Evolutionary conservation across 2,113 vertebrate genomes (phyloP), one percentile per base, ranked within the genome.

Genomic region (Choloepus hoffmanni): DNA sequence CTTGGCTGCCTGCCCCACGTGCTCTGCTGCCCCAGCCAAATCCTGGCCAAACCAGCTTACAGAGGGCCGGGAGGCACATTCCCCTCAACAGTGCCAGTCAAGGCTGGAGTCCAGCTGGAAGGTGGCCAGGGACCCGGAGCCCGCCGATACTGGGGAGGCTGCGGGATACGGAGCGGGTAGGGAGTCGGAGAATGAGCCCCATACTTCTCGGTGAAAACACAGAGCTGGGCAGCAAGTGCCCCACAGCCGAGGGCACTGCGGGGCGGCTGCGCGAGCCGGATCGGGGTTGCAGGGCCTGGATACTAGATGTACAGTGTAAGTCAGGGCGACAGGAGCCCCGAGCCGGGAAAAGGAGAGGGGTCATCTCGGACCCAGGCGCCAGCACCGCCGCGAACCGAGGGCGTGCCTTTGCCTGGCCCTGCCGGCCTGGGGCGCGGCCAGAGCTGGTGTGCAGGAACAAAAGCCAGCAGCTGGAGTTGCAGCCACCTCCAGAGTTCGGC

Each of bases 241-340:
- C 40, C 23, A 48, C 50, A 24, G 45, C 43, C 33, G 2, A 43
- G 55, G 87, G 73, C 10, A 78, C 76, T 53, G 63, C 23, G 33
- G 55, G 0, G 14, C 16, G 45, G 74, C 63, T 10, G 24, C 50
- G 14, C 55, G 67, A 19, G 82, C 10, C 10, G 19, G 50, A 68
- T 43, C 14, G 30, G 89, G 86, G 79, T 68, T 26, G 2, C n/a
- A 0, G 68, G 85, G 67, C 40, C 60, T 53, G 73, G 21, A 82
- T 67, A 36, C 55, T 16, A 43, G 45, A 62, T 2, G 43, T 36
- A 26, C 30, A 0, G n/a, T 26, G 30, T 77, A 97, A 97, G 97
- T 97, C 96, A 70, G 53, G 91, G 55, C 36, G n/a, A 63, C 63
- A 3, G 16, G 78, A 74, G 53, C 74, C 36, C 62, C 0, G 85